phyloP scores from a whole-genome alignment of 2,797 vertebrate genomes.

The Cirrhinus molitorella region DNA sequence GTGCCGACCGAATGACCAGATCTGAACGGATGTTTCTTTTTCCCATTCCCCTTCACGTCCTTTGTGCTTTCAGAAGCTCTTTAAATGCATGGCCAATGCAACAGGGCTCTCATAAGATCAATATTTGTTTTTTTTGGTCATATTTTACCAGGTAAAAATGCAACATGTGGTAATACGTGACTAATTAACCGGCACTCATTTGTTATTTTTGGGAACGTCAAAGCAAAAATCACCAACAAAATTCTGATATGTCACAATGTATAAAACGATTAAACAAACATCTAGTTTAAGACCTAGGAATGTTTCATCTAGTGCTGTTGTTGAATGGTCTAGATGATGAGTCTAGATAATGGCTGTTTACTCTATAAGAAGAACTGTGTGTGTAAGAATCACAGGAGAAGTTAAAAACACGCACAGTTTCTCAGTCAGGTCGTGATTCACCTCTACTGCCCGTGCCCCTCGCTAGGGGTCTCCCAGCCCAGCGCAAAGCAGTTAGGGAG shows the following conservation, averaged over 20 bases:
- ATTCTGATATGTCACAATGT: constrained; percentile 22
- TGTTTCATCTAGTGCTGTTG: background rate
- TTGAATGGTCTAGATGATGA: constrained; percentile 17
- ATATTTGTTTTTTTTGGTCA: background rate
- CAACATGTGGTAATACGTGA: background rate
- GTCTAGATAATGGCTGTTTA: constrained; percentile 40
- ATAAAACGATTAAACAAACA: background rate
- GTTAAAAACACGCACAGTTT: constrained; percentile 66
- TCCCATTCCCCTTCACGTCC: background rate
- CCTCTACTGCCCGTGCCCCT: constrained; percentile 15
- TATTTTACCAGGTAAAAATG: background rate
- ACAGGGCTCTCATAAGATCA: background rate
- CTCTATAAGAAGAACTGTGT: constrained; percentile 53
- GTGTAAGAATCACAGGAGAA: constrained; percentile 65
- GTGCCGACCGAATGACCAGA: background rate
- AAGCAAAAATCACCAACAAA: constrained; percentile 8
- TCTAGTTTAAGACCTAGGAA: constrained; percentile 26
- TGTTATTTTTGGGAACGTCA: background rate
- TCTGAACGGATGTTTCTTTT: background rate
- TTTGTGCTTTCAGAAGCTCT: constrained; percentile 40
- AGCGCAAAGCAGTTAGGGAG: constrained; percentile 51
- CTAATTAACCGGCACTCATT: background rate
- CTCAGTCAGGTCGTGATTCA: constrained; percentile 25
- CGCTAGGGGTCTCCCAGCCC: constrained; percentile 60
- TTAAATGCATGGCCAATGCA: background rate